Base-by-base conservation (phyloP, 1,140 invertebrate genomes). In the Drosophila kanapiae region DNA sequence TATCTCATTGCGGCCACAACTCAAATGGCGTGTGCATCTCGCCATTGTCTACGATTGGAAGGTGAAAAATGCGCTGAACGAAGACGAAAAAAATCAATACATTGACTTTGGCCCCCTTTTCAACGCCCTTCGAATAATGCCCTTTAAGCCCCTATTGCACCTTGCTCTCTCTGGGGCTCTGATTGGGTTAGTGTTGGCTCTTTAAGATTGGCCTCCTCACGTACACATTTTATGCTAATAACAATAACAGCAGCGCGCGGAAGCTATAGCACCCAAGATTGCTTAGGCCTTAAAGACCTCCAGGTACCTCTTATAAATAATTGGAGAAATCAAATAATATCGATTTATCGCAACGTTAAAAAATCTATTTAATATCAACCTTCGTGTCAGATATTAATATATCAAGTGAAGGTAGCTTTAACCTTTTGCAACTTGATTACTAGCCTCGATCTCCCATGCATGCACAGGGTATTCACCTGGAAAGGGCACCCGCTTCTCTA, bases 211-310 rank as follows among this genome's bases (percentile, higher is more conserved):
- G 54, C 74, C 62, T 68, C 43, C 51, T 49, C 83, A 87, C 79
- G 83, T 70, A 82, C 60, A 58, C 79, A 37, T 65, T 80, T 88
- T 78, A 87, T 87, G 84, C 84, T 88, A 87, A 87, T 88, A 84
- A 88, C 72, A 87, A 67, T 35, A 65, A 48, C 43, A 65, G 43
- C 53, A 38, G 13, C 29, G 3, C 27, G 29, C 35, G 48, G 31
- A 69, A 40, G 45, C 64, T 18, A 38, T 60, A 53, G 43, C 48
- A 18, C 16, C 18, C n/a, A 13, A 14, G 57, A 13, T 29, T n/a
- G 8, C 11, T 27, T 1, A 18, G 31, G 14, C 9, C 10, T 37
- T 31, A 40, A 0, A 16, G 62, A 54, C 33, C n/a, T 23, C 3
- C 1, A 11, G 8, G 37, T 56, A 54, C 62, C 62, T 33, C n/a